phyloP scores from a whole-genome alignment of 2,113 vertebrate genomes.

The Salvelinus alpinus region DNA sequence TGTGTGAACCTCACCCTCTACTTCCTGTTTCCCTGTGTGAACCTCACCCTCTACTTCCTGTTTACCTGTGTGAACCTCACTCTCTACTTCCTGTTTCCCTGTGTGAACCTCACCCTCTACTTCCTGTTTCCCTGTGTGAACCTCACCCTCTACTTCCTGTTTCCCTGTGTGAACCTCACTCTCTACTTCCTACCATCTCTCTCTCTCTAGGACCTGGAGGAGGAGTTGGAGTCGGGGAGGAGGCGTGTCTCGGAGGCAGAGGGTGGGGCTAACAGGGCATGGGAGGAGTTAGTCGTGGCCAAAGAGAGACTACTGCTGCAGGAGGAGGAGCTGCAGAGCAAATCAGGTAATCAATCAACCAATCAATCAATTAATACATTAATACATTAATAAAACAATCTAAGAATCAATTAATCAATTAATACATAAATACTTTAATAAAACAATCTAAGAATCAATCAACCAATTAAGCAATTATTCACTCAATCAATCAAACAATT shows the following conservation, averaged over 20 bases:
- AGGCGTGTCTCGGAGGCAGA: constrained; percentile 78
- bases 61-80: neutral
- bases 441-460: neutral
- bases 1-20: too few species aligned
- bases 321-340: constrained; percentile 78
- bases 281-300: constrained; percentile 82
- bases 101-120: neutral
- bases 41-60: neutral
- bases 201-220: constrained; percentile 80
- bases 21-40: too few species aligned
- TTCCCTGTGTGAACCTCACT: neutral
- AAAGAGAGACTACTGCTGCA: constrained; percentile 82
- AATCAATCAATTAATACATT: neutral
- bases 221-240: constrained; percentile 78
- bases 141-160: neutral
- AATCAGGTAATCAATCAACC: constrained; percentile 72
- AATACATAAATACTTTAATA: too few species aligned
- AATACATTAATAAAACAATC: neutral
- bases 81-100: constrained; percentile 5
- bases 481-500: neutral
- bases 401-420: neutral
- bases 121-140: neutral
- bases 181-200: neutral
- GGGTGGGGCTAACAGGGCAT: constrained; percentile 70
- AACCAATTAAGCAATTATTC: neutral